These are phyloP conservation scores for Mimumesa dahlbomi DNA, from an alignment of 2,888 invertebrate genomes.

Conservation along the genomic window DNA sequence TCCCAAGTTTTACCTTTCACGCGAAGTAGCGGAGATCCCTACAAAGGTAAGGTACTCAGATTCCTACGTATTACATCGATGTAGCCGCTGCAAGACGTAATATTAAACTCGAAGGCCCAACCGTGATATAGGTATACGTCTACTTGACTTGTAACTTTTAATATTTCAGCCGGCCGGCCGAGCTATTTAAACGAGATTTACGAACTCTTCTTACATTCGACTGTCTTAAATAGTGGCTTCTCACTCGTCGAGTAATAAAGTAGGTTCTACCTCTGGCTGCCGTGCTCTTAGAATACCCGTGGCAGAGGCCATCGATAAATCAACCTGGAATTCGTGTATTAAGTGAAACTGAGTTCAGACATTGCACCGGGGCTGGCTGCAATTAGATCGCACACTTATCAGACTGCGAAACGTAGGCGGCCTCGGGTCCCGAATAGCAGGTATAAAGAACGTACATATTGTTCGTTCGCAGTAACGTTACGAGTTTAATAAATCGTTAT, in stretches of 20 bases:
- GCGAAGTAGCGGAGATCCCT: too few species aligned
- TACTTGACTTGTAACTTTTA: slow-evolving; percentile 36
- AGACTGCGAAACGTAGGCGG: slow-evolving; percentile 57
- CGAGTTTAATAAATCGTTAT: too few species aligned
- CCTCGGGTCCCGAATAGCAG: slow-evolving; percentile 1
- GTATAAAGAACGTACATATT: not conserved
- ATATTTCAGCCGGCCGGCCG: slow-evolving; percentile 19
- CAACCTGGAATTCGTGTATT: slow-evolving; percentile 67
- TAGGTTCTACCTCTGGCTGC: slow-evolving; percentile 45
- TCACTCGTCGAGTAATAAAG: slow-evolving; percentile 57
- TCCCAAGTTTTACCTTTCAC: too few species aligned
- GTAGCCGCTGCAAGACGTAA: too few species aligned
- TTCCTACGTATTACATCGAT: too few species aligned
- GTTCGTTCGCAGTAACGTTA: too few species aligned
- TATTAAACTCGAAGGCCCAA: too few species aligned
- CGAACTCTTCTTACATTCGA: slow-evolving; percentile 51
- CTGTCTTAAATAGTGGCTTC: slow-evolving; percentile 50
- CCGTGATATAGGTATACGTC: not conserved
- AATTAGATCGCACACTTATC: slow-evolving; percentile 71
- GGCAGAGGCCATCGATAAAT: slow-evolving; percentile 65
- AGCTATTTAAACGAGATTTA: slow-evolving; percentile 41
- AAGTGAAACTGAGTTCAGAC: slow-evolving; percentile 60
- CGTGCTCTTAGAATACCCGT: slow-evolving; percentile 59
- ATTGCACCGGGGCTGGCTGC: slow-evolving; percentile 57
- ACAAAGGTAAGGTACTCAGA: too few species aligned